These are phyloP conservation scores for Trichonephila clavipes DNA, from an alignment of 1,140 invertebrate genomes.

Conservation along the genomic window DNA sequence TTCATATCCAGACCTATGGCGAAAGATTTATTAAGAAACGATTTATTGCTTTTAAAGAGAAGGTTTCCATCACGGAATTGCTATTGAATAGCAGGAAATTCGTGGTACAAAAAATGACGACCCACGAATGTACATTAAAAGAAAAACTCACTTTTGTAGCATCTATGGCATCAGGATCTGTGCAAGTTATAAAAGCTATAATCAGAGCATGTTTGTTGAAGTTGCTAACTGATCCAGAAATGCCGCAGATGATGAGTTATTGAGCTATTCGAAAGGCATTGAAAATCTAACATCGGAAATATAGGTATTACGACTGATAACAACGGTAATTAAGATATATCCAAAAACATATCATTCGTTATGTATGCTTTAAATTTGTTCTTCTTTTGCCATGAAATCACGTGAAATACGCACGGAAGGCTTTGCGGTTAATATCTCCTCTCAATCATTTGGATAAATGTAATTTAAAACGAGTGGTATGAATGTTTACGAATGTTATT, in stretches of 20 bases:
- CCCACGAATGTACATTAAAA: slow-evolving; percentile 21
- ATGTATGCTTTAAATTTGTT: too few relatives aligned
- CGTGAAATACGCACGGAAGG: too few relatives aligned
- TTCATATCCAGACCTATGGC: slow-evolving; percentile 62
- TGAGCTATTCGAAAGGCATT: slow-evolving; percentile 5
- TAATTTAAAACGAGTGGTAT: too few relatives aligned
- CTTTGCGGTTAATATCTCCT: too few relatives aligned
- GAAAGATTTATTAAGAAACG: slow-evolving; percentile 71
- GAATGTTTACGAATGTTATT: too few relatives aligned
- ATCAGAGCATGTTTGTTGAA: slow-evolving; percentile 7
- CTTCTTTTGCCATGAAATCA: too few relatives aligned
- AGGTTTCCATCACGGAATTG: slow-evolving; percentile 47
- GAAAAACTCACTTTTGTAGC: not conserved
- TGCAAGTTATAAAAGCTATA: slow-evolving; percentile 17
- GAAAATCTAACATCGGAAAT: not conserved
- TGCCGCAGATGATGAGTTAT: slow-evolving; percentile 10
- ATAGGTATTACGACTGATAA: not conserved
- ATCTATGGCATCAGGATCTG: not conserved
- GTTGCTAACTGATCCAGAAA: not conserved
- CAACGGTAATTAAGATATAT: not conserved
- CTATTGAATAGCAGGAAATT: slow-evolving; percentile 20
- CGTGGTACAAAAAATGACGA: not conserved
- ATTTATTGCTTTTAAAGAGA: slow-evolving; percentile 63
- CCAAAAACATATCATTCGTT: too few relatives aligned
- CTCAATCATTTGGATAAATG: too few relatives aligned